phyloP scores from a whole-genome alignment of 2,113 vertebrate genomes.

The Pachycephala philippinensis region DNA sequence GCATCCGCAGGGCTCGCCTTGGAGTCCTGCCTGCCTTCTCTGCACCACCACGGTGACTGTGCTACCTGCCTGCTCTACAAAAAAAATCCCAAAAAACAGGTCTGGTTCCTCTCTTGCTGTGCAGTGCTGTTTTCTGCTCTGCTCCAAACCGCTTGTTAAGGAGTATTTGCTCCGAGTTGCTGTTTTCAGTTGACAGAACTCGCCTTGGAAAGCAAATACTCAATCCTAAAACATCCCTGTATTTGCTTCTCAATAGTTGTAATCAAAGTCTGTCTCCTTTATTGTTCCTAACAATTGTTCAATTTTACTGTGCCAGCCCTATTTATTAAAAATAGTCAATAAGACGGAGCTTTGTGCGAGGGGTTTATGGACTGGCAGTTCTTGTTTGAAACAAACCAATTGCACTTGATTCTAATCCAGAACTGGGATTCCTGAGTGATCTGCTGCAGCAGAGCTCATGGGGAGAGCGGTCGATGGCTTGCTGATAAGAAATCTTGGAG shows the following conservation, averaged over 20 bases:
- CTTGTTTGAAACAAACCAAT: neutral
- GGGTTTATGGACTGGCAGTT: neutral
- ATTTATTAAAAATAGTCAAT: slow-evolving; percentile 53
- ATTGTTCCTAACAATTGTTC: neutral
- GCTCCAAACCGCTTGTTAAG: slow-evolving; percentile 10
- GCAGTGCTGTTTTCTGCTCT: neutral
- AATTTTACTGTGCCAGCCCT: slow-evolving; percentile 11
- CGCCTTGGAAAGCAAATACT: neutral
- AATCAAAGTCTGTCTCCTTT: slow-evolving; percentile 26
- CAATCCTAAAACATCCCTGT: neutral
- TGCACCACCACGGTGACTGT: neutral
- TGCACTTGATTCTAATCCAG: slow-evolving; percentile 5
- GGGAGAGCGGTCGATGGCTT: neutral
- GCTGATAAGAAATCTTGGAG: neutral
- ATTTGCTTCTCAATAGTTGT: neutral
- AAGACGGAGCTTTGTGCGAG: neutral
- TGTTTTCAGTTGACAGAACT: slow-evolving; percentile 14
- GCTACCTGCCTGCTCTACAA: neutral
- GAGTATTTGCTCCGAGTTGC: neutral
- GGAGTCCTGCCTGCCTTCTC: neutral
- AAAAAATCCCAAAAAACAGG: neutral
- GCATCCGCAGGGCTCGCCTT: neutral
- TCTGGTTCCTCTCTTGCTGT: neutral
- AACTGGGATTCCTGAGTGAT: slow-evolving; percentile 21
- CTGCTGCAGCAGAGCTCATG: neutral